Evolutionary conservation across 2,888 invertebrate genomes (phyloP), one percentile per base, ranked within the genome.

Genomic region (Drosophila merina): DNA sequence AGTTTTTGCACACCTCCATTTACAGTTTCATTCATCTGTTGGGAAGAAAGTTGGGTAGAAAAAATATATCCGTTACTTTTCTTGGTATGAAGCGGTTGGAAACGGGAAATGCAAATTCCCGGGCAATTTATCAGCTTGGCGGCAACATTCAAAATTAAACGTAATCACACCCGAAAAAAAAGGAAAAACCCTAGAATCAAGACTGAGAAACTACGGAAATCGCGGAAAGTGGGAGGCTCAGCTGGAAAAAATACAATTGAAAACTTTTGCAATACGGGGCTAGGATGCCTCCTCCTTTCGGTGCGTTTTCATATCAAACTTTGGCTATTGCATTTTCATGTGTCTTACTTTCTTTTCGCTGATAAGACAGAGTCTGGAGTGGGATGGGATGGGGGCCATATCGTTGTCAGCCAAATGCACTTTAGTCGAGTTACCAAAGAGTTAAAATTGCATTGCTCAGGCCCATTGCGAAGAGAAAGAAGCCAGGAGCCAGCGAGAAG

Each of bases 271-370:
- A 85, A 88, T 88, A 86, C 88, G 88, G 77, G 82, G 45, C 54
- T 44, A 40, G 30, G 40, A 40, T 68, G 49, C 38, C 78, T 75
- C 8, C 20, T 20, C 20, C 20, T 59, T 10, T 9, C 69, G 71
- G 63, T 82, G 86, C 88, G 84, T 74, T 85, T 85, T 85, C 88
- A 85, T 85, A 85, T 88, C 84, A 88, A 84, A 85, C 81, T 85
- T 85, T 85, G 63, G 78, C 84, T 83, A 85, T 84, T 88, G 84
- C 78, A 86, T 88, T 84, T 84, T 88, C 88, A 83, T 84, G 88
- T 84, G 84, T 78, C 88, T 88, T 71, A 83, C 66, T 77, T 76
- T 81, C 69, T 70, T 72, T 68, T 52, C 60, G 31, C 76, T 79
- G 82, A 83, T 83, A 83, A 87, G 64, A 60, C 62, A 49, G 31